phyloP scores from a whole-genome alignment of 2,113 vertebrate genomes.

The Myotis davidii region DNA sequence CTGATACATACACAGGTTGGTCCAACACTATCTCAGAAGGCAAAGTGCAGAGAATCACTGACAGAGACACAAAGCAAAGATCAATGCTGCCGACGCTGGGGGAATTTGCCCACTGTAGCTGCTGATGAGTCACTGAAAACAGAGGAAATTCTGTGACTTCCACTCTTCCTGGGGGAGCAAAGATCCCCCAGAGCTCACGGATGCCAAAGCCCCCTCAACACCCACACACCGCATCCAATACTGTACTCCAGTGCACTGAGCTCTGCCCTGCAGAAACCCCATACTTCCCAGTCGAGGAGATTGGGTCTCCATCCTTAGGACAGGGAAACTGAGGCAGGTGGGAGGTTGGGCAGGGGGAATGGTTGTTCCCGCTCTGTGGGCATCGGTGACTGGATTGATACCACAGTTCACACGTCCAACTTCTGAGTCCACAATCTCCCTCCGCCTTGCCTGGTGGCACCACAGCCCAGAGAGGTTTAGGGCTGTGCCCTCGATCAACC shows the following conservation, averaged over 20 bases:
- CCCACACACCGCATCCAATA: background rate
- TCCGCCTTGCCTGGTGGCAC: background rate
- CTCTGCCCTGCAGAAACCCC: background rate
- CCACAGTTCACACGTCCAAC: background rate
- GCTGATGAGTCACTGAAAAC: constrained; percentile 34
- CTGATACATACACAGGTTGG: background rate
- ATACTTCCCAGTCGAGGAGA: background rate
- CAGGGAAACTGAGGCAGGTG: background rate
- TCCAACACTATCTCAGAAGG: background rate
- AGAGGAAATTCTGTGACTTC: background rate
- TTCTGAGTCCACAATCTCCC: background rate
- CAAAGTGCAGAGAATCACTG: background rate
- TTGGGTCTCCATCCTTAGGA: background rate
- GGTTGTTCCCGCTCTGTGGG: background rate
- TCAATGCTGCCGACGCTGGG: background rate
- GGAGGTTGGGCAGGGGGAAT: background rate
- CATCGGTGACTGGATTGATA: background rate
- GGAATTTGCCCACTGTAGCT: background rate
- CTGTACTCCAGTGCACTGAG: rapidly evolving
- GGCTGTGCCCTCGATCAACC: background rate
- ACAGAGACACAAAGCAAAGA: background rate
- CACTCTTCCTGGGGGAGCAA: constrained; percentile 18
- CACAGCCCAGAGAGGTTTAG: background rate
- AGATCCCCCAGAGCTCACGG: background rate
- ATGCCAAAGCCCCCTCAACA: background rate